phyloP scores from a whole-genome alignment of 2,113 vertebrate species.

The Felis catus region DNA sequence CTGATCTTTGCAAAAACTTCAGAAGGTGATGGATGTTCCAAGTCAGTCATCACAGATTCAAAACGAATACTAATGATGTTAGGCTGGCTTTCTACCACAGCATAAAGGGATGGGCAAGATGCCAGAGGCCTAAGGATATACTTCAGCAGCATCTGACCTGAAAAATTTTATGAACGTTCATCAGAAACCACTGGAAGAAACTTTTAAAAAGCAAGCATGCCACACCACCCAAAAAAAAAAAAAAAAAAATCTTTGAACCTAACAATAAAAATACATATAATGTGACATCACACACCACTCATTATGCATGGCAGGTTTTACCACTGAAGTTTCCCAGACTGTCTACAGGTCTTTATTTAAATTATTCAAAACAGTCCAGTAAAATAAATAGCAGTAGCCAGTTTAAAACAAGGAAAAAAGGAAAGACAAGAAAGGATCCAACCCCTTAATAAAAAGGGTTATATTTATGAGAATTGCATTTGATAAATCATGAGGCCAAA shows the following conservation, averaged over 20 bases:
- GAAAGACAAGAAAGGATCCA: not conserved
- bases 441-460: not conserved
- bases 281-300: not conserved
- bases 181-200: not conserved
- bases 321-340: not conserved
- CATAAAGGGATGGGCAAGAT: conserved; percentile 85
- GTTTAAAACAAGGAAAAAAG: not conserved
- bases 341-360: not conserved
- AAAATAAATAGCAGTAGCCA: not conserved
- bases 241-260: not conserved
- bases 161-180: not conserved
- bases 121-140: conserved; percentile 92
- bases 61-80: conserved; percentile 85
- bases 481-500: conserved; percentile 20
- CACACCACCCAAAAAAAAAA: not conserved
- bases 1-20: conserved; percentile 92
- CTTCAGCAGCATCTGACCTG: conserved; percentile 94
- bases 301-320: not conserved
- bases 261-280: not conserved
- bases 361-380: not conserved
- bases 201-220: not conserved
- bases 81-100: conserved; percentile 83
- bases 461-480: conserved; percentile 15
- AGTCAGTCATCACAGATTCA: conserved; percentile 76
- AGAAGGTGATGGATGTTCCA: conserved; percentile 87